phyloP scores from a whole-genome alignment of 2,888 invertebrate genomes.

The Eudemis profundana region DNA sequence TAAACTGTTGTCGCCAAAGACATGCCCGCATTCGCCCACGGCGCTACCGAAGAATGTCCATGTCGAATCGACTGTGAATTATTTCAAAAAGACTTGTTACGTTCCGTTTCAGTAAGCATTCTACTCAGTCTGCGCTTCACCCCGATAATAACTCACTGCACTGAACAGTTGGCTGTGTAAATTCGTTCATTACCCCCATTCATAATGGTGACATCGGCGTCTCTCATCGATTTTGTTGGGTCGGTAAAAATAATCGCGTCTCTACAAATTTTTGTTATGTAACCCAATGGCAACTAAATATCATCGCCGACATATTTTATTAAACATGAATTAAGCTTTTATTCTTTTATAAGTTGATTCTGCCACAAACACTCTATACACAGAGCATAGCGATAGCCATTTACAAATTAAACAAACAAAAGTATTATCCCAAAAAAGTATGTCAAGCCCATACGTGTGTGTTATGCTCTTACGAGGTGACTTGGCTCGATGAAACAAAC shows the following conservation, averaged over 20 bases:
- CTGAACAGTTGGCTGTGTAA: slow-evolving; percentile 66
- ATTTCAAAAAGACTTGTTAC: slow-evolving; percentile 72
- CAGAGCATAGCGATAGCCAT: too few species aligned
- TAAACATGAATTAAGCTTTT: too few species aligned
- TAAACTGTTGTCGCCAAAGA: slow-evolving; percentile 64
- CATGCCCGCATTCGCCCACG: slow-evolving; percentile 69
- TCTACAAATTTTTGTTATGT: slow-evolving; percentile 4
- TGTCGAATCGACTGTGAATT: slow-evolving; percentile 78
- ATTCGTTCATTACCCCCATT: slow-evolving; percentile 71
- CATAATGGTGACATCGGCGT: slow-evolving; percentile 57
- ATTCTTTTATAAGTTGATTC: too few species aligned
- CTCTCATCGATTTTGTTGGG: slow-evolving; percentile 34
- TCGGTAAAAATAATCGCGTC: slow-evolving; percentile 4
- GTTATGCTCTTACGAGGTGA: not conserved
- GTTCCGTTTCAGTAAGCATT: slow-evolving; percentile 71
- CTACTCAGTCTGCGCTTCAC: slow-evolving; percentile 68
- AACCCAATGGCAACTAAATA: not conserved
- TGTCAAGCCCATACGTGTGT: too few species aligned
- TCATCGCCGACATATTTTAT: not conserved
- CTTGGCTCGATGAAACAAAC: slow-evolving; percentile 29
- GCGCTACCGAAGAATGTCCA: slow-evolving; percentile 65
- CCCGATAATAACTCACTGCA: slow-evolving; percentile 69
- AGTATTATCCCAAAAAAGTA: too few species aligned
- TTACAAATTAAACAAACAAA: too few species aligned
- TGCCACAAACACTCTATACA: too few species aligned